Evolutionary conservation across 1,140 invertebrate species (phyloP).

Genomic region (Nephila pilipes): DNA sequence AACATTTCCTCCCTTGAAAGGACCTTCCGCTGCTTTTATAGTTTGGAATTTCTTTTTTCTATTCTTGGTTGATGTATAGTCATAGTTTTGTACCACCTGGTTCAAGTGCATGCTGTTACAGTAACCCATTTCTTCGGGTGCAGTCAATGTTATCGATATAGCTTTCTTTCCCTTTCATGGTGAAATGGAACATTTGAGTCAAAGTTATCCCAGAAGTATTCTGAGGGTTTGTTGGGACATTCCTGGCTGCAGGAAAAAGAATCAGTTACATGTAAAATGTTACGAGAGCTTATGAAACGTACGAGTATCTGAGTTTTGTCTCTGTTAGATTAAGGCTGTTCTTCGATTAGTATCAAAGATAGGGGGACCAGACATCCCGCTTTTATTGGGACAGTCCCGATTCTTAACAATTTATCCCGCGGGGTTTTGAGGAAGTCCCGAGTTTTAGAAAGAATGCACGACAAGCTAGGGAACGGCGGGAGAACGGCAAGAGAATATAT

Average conservation of each 20-base stretch:
- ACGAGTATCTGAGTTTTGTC: no score
- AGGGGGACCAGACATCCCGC: no score
- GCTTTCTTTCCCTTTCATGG: background rate
- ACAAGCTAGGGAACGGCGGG: no score
- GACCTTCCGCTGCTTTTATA: background rate
- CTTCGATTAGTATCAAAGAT: no score
- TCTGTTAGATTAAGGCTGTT: no score
- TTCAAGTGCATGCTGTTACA: background rate
- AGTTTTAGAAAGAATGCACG: no score
- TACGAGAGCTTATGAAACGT: no score
- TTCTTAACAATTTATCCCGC: no score
- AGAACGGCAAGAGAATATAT: no score
- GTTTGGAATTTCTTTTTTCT: background rate
- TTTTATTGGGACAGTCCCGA: no score
- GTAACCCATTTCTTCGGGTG: background rate
- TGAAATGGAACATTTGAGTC: background rate
- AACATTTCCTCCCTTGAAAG: background rate
- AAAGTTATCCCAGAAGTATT: background rate
- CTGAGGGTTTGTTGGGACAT: background rate
- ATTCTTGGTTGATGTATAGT: background rate
- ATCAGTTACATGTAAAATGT: no score
- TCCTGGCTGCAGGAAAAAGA: background rate
- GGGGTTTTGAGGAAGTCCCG: no score
- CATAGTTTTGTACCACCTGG: slow-evolving; percentile 24
- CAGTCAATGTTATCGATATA: slow-evolving; percentile 39